A percentile compares a stretch with the other conserved stretches of the same genome.
phyloP scores from a whole-genome alignment of 2,797 vertebrate genomes.

The Orestias chungarensis region DNA sequence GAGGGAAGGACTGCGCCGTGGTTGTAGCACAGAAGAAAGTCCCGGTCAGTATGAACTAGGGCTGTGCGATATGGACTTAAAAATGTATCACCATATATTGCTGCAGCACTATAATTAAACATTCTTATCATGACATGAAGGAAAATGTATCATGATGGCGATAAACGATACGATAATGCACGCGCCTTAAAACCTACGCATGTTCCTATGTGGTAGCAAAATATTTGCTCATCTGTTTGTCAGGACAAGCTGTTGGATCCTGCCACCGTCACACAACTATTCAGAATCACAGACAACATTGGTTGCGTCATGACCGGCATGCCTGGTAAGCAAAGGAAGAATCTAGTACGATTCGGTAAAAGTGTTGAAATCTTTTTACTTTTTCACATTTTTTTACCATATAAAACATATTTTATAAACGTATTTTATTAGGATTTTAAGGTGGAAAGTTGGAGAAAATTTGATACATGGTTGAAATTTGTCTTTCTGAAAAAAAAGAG shows the following conservation, averaged over 20 bases:
- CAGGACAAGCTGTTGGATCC: conserved; percentile 93
- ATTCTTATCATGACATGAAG: too few species aligned
- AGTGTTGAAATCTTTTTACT: not conserved
- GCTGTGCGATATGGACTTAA: too few species aligned
- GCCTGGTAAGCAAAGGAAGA: conserved; percentile 79
- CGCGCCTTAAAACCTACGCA: too few species aligned
- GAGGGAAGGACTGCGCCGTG: conserved; percentile 93
- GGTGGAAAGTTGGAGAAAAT: not conserved
- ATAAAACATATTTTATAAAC: not conserved
- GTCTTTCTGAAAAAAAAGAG: not conserved
- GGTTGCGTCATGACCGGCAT: conserved; percentile 97
- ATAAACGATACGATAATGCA: too few species aligned
- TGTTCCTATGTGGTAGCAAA: too few species aligned
- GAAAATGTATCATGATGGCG: too few species aligned
- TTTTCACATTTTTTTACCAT: not conserved
- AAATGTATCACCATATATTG: too few species aligned
- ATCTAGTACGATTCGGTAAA: not conserved
- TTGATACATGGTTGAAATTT: not conserved
- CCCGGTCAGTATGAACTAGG: conserved; percentile 84
- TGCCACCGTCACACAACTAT: conserved; percentile 91
- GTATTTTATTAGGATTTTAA: not conserved
- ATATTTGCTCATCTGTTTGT: conserved; percentile 20
- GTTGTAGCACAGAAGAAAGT: conserved; percentile 96
- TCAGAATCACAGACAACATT: conserved; percentile 92
- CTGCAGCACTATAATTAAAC: too few species aligned